Evolutionary conservation across 2,888 invertebrate species (phyloP).

Genomic region (Eristalinus sepulchralis): DNA sequence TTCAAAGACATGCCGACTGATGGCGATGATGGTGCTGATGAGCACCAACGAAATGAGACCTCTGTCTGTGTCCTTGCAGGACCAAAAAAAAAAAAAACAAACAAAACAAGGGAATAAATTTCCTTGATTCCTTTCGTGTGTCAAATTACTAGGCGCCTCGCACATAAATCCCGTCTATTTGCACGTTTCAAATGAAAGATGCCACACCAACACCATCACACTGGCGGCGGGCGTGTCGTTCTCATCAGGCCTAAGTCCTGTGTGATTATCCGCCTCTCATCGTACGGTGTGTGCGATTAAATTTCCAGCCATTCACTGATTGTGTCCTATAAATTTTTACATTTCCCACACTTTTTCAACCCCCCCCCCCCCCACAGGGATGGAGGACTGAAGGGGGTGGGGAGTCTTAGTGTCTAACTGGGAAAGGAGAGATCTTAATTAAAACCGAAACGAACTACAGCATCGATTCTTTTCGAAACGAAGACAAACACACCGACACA

Average conservation of each 20-base stretch:
- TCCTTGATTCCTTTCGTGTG: constrained; percentile 12
- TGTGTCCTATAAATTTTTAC: constrained; percentile 67
- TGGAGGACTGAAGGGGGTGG: not conserved
- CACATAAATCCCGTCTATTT: not conserved
- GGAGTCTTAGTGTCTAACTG: constrained; percentile 10
- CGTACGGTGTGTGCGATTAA: constrained; percentile 29
- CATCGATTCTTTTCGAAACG: constrained; percentile 66
- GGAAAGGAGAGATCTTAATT: constrained; percentile 65
- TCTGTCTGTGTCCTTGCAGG: constrained; percentile 27
- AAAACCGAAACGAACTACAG: constrained; percentile 67
- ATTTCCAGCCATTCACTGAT: constrained; percentile 56
- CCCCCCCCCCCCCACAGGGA: not conserved
- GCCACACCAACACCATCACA: not conserved
- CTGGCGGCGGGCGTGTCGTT: constrained; percentile 7
- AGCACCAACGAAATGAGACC: not conserved
- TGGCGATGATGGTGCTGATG: constrained; percentile 9
- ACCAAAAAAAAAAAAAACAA: not conserved
- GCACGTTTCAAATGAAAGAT: not conserved
- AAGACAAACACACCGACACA: constrained; percentile 17
- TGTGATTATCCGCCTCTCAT: constrained; percentile 47
- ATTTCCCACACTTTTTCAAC: constrained; percentile 1
- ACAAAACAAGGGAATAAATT: constrained; percentile 33
- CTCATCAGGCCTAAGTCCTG: constrained; percentile 40
- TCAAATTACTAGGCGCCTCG: constrained; percentile 34
- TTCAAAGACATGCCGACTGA: not conserved